A percentile compares a stretch with the other conserved stretches of the same genome.
These are phyloP conservation scores for Choloepus didactylus DNA, from an alignment of 2,797 vertebrate genomes.

Conservation along the genomic window DNA sequence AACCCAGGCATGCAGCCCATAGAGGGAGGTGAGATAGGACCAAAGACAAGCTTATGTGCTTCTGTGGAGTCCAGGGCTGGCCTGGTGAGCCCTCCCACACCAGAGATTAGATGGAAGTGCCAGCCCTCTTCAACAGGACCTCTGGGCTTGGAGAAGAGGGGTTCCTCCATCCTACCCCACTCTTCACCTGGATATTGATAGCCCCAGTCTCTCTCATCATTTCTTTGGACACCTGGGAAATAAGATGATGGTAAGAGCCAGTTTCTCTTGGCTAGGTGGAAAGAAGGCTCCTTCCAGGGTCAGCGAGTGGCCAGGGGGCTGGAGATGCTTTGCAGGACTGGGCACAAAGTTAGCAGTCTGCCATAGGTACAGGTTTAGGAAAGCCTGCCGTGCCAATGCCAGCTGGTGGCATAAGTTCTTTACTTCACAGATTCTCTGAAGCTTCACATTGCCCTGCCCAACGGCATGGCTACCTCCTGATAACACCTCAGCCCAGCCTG, in stretches of 20 bases:
- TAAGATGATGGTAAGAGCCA: neutral
- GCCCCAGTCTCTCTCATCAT: neutral
- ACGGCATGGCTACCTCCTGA: neutral
- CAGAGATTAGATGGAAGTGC: too few relatives aligned
- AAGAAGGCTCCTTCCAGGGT: neutral
- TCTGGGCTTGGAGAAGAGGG: neutral
- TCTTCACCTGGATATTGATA: neutral
- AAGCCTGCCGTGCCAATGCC: neutral
- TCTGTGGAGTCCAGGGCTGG: too few relatives aligned
- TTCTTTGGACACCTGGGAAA: neutral
- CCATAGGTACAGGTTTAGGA: neutral
- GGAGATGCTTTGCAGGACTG: neutral
- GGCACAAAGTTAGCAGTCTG: neutral
- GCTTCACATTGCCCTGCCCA: rapidly evolving
- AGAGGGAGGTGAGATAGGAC: neutral
- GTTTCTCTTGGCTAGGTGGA: neutral
- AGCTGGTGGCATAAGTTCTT: neutral
- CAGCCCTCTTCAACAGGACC: neutral
- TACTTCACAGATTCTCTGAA: neutral
- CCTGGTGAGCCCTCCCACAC: too few relatives aligned
- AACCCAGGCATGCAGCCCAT: rapidly evolving
- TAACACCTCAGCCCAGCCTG: neutral
- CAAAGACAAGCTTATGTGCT: neutral
- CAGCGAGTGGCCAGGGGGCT: neutral
- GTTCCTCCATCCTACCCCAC: neutral